Conservation (phyloP, 2,113 vertebrate genomes). For the Chrysemys picta region DNA sequence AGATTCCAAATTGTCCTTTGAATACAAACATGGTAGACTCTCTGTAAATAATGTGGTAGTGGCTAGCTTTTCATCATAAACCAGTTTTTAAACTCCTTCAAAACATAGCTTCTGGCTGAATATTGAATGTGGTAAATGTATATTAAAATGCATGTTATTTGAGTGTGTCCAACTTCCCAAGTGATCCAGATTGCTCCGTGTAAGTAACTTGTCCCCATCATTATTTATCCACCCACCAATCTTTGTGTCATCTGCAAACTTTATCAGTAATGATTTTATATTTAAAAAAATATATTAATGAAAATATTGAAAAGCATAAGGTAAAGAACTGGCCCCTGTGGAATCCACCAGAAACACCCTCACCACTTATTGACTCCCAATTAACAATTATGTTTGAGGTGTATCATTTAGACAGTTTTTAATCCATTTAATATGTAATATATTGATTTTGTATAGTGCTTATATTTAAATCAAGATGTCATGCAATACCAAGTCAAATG, state of each 20-base stretch:
- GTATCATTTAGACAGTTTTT: not conserved
- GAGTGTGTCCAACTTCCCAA: not conserved
- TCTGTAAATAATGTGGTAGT: conserved; percentile 43
- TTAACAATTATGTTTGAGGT: not conserved
- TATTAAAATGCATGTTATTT: conserved; percentile 53
- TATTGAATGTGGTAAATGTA: conserved; percentile 47
- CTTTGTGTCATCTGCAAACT: not conserved
- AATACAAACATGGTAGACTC: not conserved
- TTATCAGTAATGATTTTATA: not conserved
- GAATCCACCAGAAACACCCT: not conserved
- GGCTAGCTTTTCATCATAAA: conserved; percentile 32
- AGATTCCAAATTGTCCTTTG: not conserved
- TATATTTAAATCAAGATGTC: not conserved
- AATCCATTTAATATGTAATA: not conserved
- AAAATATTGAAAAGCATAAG: not conserved
- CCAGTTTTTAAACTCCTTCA: conserved; percentile 27
- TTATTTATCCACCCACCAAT: not conserved
- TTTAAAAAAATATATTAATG: not conserved
- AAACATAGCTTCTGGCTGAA: conserved; percentile 62
- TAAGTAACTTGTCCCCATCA: not conserved
- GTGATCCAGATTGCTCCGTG: conserved; percentile 24
- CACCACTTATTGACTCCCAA: not conserved
- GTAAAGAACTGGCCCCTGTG: not conserved
- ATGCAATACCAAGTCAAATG: not conserved
- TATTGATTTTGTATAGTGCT: not conserved